phyloP scores from a whole-genome alignment of 2,888 invertebrate species.

The Brachylomia viminalis region DNA sequence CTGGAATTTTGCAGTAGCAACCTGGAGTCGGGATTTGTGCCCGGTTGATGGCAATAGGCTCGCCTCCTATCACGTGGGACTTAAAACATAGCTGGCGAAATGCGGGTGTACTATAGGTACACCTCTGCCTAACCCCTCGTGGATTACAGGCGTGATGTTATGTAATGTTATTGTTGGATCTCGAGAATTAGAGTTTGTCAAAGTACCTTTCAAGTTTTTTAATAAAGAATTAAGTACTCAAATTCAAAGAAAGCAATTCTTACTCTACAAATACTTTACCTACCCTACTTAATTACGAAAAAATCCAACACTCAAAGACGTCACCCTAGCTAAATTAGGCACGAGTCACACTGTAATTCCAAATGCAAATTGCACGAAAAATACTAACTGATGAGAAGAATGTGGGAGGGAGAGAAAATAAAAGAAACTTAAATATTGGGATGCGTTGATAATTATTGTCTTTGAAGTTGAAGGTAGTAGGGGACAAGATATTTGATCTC shows the following conservation, averaged over 20 bases:
- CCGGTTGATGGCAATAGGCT: too few relatives aligned
- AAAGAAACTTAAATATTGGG: constrained; percentile 55
- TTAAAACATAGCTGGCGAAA: too few relatives aligned
- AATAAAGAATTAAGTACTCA: not conserved
- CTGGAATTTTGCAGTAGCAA: not conserved
- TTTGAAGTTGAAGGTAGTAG: constrained; percentile 53
- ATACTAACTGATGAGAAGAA: constrained; percentile 41
- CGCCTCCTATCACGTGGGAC: too few relatives aligned
- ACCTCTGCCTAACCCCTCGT: too few relatives aligned
- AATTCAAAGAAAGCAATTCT: constrained; percentile 21
- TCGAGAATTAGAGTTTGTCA: too few relatives aligned
- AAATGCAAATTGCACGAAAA: constrained; percentile 62
- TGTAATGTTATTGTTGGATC: too few relatives aligned
- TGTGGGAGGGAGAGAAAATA: constrained; percentile 24
- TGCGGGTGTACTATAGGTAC: too few relatives aligned
- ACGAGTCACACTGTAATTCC: constrained; percentile 60
- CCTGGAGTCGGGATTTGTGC: not conserved
- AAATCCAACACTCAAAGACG: constrained; percentile 37
- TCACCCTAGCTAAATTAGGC: constrained; percentile 56
- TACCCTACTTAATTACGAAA: constrained; percentile 27
- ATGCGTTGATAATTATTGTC: constrained; percentile 49
- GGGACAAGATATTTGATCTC: constrained; percentile 36
- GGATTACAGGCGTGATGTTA: too few relatives aligned
- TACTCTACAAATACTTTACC: constrained; percentile 14
- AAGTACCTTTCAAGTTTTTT: too few relatives aligned